Conservation (phyloP, 2,888 invertebrate genomes). For the Andrena bicolor region DNA sequence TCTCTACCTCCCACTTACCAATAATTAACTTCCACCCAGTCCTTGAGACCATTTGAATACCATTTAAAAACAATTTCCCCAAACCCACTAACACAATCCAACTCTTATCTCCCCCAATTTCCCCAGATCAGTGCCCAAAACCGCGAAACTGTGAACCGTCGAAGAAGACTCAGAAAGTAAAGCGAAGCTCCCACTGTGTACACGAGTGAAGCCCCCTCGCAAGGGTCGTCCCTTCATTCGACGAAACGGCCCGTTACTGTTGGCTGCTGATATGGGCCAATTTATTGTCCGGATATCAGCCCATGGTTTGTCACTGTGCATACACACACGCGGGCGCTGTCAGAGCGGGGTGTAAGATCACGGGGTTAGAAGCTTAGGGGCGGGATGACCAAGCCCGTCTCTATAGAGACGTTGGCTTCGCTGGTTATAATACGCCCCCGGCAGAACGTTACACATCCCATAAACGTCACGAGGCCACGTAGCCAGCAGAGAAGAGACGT, state of each 20-base stretch:
- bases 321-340: slow-evolving; percentile 8
- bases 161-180: neutral
- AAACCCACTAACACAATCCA: neutral
- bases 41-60: too few species aligned
- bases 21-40: neutral
- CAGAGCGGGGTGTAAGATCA: slow-evolving; percentile 59
- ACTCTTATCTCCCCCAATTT: neutral
- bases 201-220: slow-evolving; percentile 24
- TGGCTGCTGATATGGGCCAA: slow-evolving; percentile 75
- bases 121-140: neutral
- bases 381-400: slow-evolving; percentile 54
- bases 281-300: slow-evolving; percentile 78
- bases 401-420: slow-evolving; percentile 50
- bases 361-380: slow-evolving; percentile 64
- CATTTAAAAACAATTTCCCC: neutral
- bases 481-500: slow-evolving; percentile 27
- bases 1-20: too few species aligned
- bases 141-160: too few species aligned
- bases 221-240: slow-evolving; percentile 34
- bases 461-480: slow-evolving; percentile 76
- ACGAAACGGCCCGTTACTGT: slow-evolving; percentile 59
- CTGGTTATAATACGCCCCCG: slow-evolving; percentile 66
- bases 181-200: neutral
- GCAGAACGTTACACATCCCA: slow-evolving; percentile 68
- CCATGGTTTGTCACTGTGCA: slow-evolving; percentile 68